Base-by-base conservation (phyloP, 2,888 invertebrate genomes). In the Drosophila cognata region DNA sequence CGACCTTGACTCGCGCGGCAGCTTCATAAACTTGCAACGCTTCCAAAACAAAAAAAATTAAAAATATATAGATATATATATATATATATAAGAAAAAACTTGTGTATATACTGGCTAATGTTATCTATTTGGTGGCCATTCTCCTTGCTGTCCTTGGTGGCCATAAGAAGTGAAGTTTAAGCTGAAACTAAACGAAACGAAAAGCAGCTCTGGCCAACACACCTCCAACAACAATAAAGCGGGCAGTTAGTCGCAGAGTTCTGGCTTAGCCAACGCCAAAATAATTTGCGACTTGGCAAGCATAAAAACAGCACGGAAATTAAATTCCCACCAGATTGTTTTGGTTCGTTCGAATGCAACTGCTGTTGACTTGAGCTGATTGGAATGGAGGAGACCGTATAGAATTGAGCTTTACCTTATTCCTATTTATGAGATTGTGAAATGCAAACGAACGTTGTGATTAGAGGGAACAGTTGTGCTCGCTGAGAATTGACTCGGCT, bases 391-490 rank as follows among this genome's bases (percentile, higher is more conserved):
- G 63, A 73, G 67, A 2, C 38, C 64, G 51, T 59, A 64, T 63
- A 67, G 71, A 71, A 74, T 68, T 77, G 78, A 82, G 74, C 66
- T 71, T 68, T 68, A 62, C 60, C 56, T 88, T 77, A 88, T 82
- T 88, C 81, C 88, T 77, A 81, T 85, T 85, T 88, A 85, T 84
- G 85, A 53, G 73, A 81, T 84, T 88, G 79, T 75, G 71, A 74
- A 88, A 88, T 87, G 82, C 84, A 84, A 87, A 79, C 62, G 68
- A 69, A 77, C 63, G 63, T 41, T 57, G 63, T 63, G 82, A 81
- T 74, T 74, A 77, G 58, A 69, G 29, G 31, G 21, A 60, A 52
- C 56, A 72, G 71, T 74, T 70, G 53, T 46, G 41, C 57, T 67
- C 41, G 46, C 71, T 50, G 35, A 46, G 57, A 71, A 69, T 33